Base-by-base conservation (phyloP, 2,113 vertebrate genomes). In the Lagopus muta region DNA sequence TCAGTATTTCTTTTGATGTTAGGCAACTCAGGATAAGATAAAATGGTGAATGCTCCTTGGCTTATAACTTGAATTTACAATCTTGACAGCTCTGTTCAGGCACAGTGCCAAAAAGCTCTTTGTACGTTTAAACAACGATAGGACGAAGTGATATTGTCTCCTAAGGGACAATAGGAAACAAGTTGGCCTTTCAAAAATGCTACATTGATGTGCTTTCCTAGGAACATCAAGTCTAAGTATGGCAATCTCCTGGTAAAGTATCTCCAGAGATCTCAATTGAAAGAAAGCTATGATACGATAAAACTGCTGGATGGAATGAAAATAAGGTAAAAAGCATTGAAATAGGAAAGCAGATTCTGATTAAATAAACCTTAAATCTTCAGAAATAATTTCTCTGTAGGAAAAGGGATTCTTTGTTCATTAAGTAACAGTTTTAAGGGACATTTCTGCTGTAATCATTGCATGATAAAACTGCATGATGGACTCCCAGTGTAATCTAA, bases 31-130 rank as follows among this genome's bases (percentile, higher is more conserved):
- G 95, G 82, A 87, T 91, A 85, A 96, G 92, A 92, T 50, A 93
- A 95, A 95, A 95, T 78, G 85, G 82, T 83, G 91, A 96, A 71
- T 1, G 21, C 38, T 96, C 30, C 62, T 77, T 84, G 89, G 87
- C 88, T 97, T 97, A 97, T 93, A 91, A 89, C 96, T 97, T 92
- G 95, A 97, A 97, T 97, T 96, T 96, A 95, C 87, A 94, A 90
- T 94, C 89, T 89, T 97, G 96, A 96, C 96, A 96, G 96, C 61
- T 92, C 83, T 78, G 71, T 71, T 93, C 74, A 52, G 88, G 91
- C 89, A 54, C 60, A 69, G 80, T 0, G 30, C 95, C 95, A 92
- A 84, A 92, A 95, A 92, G 48, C 86, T 92, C 89, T 92, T 2
- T 18, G 74, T 94, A 92, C 72, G 43, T 95, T 97, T 95, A 97